Conservation (phyloP, 2,888 invertebrate species). For the Busseola fusca region DNA sequence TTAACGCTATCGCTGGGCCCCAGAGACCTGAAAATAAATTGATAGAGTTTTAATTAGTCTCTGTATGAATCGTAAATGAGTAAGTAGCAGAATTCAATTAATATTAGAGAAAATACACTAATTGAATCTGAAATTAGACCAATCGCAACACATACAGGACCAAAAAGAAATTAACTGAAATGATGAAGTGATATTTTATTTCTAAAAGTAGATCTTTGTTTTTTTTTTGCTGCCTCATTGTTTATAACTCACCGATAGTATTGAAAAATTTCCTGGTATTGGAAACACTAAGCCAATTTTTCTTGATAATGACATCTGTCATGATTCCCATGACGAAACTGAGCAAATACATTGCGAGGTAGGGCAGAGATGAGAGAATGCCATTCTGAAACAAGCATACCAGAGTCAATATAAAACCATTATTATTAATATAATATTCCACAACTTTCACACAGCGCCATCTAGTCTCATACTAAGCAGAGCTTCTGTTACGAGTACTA, state of each 20-base stretch:
- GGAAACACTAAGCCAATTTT: conserved; percentile 85
- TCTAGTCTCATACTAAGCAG: no score
- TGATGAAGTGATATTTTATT: background rate
- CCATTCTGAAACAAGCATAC: conserved; percentile 89
- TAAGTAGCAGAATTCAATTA: background rate
- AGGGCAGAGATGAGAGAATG: conserved; percentile 91
- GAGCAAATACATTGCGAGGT: conserved; percentile 92
- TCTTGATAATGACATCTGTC: conserved; percentile 90
- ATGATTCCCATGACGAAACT: conserved; percentile 92
- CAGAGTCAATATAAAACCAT: background rate
- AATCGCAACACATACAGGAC: background rate
- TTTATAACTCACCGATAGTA: conserved; percentile 87
- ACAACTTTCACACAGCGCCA: no score
- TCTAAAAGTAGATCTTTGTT: background rate
- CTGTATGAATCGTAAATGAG: background rate
- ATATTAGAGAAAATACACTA: background rate
- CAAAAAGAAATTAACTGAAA: no score
- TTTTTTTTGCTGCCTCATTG: background rate
- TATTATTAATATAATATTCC: no score
- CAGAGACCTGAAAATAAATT: conserved; percentile 70
- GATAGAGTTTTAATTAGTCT: background rate
- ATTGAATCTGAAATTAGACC: background rate
- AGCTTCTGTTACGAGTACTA: no score
- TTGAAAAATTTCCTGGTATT: conserved; percentile 91
- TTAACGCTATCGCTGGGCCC: conserved; percentile 91